phyloP scores from a whole-genome alignment of 2,113 vertebrate genomes.

The Hydrochoerus hydrochaeris region DNA sequence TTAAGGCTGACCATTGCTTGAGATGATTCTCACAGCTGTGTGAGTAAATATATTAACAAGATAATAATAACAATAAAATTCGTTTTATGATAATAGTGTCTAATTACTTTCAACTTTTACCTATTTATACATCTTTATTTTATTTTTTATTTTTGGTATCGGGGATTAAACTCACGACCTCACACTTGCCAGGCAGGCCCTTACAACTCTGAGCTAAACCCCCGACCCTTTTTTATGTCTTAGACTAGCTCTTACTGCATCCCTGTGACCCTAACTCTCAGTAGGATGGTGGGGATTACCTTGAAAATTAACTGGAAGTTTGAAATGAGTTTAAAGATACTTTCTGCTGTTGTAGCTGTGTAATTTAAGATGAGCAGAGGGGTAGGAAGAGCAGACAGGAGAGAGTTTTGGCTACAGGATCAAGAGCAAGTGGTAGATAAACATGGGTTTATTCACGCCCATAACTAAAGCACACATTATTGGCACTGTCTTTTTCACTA shows the following conservation, averaged over 20 bases:
- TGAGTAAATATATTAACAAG: background rate
- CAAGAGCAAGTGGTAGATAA: background rate
- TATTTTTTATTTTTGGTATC: too few species aligned
- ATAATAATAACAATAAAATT: background rate
- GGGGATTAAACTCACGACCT: too few species aligned
- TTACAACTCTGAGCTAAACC: too few species aligned
- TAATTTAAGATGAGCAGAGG: background rate
- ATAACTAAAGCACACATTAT: background rate
- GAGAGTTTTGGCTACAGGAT: background rate
- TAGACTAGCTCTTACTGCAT: background rate
- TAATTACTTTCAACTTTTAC: slow-evolving; percentile 24
- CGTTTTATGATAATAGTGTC: background rate
- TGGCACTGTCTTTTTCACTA: background rate
- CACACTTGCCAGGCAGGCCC: too few species aligned
- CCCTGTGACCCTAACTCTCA: background rate
- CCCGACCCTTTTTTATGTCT: background rate
- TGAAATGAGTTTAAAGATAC: background rate
- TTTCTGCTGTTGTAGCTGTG: background rate
- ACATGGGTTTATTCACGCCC: background rate
- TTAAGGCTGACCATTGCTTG: too few species aligned
- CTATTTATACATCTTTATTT: background rate
- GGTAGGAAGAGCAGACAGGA: background rate
- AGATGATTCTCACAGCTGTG: background rate
- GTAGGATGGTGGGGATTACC: slow-evolving; percentile 6
- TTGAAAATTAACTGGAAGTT: slow-evolving; percentile 47